Evolutionary conservation across 2,113 vertebrate species (phyloP).

Genomic region (Vulpes vulpes): DNA sequence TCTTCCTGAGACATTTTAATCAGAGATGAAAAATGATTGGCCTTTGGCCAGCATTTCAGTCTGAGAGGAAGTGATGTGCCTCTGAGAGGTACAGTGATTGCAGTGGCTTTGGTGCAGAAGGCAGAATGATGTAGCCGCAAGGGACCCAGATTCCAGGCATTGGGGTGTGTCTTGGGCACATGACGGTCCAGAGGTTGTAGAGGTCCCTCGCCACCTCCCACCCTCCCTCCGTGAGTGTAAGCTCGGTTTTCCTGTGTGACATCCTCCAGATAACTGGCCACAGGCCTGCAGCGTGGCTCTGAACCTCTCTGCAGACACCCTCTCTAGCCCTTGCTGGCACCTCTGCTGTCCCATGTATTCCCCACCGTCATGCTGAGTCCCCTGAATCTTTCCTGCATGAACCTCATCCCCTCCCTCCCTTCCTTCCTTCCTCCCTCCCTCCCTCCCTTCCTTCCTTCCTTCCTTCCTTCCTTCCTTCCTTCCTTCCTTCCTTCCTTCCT

Average conservation of each 20-base stretch:
- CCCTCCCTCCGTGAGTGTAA: background rate
- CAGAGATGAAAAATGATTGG: conserved; percentile 63
- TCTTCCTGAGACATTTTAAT: conserved; percentile 65
- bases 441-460: too few relatives aligned
- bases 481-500: too few relatives aligned
- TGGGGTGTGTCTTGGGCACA: background rate
- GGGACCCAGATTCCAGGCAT: background rate
- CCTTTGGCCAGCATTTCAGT: conserved; percentile 23
- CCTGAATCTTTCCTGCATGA: background rate
- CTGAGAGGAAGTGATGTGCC: background rate
- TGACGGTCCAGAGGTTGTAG: background rate
- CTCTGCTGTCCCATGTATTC: background rate
- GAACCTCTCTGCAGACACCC: too few relatives aligned
- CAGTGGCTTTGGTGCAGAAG: background rate
- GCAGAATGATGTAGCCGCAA: background rate
- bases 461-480: background rate
- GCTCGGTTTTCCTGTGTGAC: background rate
- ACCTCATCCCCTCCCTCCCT: background rate
- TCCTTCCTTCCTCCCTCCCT: background rate
- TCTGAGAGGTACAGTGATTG: background rate
- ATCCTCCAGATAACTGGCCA: fast-evolving
- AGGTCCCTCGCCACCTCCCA: too few relatives aligned
- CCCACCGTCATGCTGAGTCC: background rate
- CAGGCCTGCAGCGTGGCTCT: too few relatives aligned
- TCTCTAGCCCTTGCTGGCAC: background rate